Conservation (phyloP, 2,797 vertebrate species). For the Macropus fuliginosus region DNA sequence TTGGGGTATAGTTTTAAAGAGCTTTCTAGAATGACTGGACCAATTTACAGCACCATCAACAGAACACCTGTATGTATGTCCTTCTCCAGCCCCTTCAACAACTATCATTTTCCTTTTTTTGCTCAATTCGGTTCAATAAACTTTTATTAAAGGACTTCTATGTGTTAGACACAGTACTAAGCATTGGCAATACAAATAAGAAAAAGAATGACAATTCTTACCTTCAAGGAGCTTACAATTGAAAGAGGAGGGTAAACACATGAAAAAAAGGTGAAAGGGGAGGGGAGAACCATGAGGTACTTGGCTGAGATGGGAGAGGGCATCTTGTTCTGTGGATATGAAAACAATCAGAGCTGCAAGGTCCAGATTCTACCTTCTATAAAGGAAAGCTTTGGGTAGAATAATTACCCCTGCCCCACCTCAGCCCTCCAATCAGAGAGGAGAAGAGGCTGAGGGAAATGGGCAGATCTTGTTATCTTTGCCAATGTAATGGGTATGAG, state of each 20-base stretch:
- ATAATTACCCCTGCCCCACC: background rate
- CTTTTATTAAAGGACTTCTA: background rate
- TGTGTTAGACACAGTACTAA: background rate
- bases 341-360: background rate
- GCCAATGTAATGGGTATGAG: background rate
- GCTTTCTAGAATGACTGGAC: background rate
- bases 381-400: background rate
- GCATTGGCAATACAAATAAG: background rate
- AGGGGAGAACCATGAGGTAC: background rate
- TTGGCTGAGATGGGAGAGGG: background rate
- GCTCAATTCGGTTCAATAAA: background rate
- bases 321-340: background rate
- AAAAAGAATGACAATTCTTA: background rate
- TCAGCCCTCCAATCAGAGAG: background rate
- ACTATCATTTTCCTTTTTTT: background rate
- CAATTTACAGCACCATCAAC: background rate
- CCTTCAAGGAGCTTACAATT: background rate
- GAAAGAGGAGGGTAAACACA: background rate
- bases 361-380: background rate
- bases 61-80: background rate
- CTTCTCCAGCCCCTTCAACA: background rate
- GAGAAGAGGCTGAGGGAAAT: background rate
- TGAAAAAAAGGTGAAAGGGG: background rate
- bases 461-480: background rate
- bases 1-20: background rate